Percentiles rank a stretch among this genome's conserved stretches.
These are phyloP conservation scores for Alfaro cultratus DNA, from an alignment of 2,797 vertebrate species.

Conservation along the genomic window DNA sequence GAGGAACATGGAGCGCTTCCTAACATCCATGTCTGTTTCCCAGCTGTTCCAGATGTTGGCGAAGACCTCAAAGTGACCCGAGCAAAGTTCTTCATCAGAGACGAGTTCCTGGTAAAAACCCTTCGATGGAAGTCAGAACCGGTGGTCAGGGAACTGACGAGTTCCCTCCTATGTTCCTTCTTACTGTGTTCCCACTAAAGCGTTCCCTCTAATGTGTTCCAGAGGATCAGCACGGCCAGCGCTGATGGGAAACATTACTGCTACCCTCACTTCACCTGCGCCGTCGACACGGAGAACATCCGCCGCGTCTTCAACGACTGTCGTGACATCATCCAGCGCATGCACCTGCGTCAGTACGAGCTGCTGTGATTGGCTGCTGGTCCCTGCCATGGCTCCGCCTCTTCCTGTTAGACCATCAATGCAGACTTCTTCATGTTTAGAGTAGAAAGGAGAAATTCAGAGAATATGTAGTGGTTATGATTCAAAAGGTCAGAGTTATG, in stretches of 20 bases:
- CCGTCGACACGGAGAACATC: conserved; percentile 96
- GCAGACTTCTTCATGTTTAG: conserved; percentile 3
- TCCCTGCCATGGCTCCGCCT: background rate
- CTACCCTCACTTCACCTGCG: conserved; percentile 97
- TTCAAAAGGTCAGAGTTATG: background rate
- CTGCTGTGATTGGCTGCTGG: conserved; percentile 88
- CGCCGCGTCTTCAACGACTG: conserved; percentile 97
- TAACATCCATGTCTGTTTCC: conserved; percentile 13
- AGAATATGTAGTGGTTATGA: conserved; percentile 5
- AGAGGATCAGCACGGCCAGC: conserved; percentile 96
- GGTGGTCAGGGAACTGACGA: background rate
- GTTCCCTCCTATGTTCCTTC: background rate
- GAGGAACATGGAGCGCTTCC: background rate
- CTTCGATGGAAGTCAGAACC: too few species aligned
- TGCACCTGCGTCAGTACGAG: conserved; percentile 97
- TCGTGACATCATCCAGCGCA: conserved; percentile 97
- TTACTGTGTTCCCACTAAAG: background rate
- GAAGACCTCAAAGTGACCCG: conserved; percentile 95
- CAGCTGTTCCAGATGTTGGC: conserved; percentile 91
- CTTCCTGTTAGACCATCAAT: conserved; percentile 10
- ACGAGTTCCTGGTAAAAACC: conserved; percentile 91
- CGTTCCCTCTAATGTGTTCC: conserved; percentile 24
- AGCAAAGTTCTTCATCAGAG: conserved; percentile 98
- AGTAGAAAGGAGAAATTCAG: background rate
- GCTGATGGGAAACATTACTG: conserved; percentile 94